Evolutionary conservation across 2,113 vertebrate species (phyloP).

Genomic region (Gymnarchus niloticus): DNA sequence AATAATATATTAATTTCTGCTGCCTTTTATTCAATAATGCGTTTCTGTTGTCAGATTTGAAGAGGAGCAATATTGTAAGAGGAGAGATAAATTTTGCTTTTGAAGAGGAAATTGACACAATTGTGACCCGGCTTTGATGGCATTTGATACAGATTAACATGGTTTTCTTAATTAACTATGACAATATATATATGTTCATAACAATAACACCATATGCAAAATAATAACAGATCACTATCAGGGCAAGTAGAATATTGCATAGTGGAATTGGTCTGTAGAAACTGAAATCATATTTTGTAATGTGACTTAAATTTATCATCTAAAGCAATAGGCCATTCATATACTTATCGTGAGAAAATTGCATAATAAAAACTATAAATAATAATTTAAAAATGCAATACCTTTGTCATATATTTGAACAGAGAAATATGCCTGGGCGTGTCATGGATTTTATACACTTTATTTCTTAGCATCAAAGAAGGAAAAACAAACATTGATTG

Average conservation of each 20-base stretch:
- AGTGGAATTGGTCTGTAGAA: neutral
- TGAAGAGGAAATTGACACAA: slow-evolving; percentile 46
- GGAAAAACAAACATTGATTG: slow-evolving; percentile 81
- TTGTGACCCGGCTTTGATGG: slow-evolving; percentile 54
- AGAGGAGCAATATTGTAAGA: slow-evolving; percentile 58
- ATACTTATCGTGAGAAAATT: no score
- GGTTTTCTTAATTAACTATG: neutral
- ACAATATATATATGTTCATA: neutral
- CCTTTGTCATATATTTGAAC: neutral
- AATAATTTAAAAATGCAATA: neutral
- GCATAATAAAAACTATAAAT: no score
- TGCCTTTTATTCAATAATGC: slow-evolving; percentile 52
- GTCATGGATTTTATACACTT: slow-evolving; percentile 50
- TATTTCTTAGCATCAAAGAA: slow-evolving; percentile 73
- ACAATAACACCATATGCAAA: neutral
- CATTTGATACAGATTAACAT: neutral
- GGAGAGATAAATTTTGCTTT: slow-evolving; percentile 45
- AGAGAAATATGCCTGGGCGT: neutral
- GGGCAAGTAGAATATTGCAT: neutral
- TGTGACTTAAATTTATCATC: no score
- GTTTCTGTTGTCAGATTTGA: slow-evolving; percentile 74
- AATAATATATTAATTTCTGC: slow-evolving; percentile 55
- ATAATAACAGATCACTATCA: no score
- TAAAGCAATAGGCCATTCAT: no score
- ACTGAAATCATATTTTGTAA: no score